phyloP scores from a whole-genome alignment of 2,113 vertebrate species.

The Trematocara zebra region DNA sequence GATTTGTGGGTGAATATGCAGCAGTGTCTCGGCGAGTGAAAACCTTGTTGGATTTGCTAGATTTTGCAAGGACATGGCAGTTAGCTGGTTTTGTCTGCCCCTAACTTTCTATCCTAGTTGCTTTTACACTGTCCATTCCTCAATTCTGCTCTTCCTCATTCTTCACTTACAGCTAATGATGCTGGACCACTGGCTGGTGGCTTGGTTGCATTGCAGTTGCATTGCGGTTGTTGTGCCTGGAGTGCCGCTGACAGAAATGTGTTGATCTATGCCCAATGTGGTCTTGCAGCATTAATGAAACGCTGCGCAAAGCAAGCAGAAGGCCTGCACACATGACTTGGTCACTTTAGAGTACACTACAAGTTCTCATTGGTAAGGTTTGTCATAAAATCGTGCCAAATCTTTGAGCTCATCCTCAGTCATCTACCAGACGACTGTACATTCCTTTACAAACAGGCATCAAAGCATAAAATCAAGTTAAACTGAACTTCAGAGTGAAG shows the following conservation, averaged over 20 bases:
- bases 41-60: not conserved
- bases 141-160: constrained; percentile 14
- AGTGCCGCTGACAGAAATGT: constrained; percentile 1
- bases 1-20: constrained; percentile 12
- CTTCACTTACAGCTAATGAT: not conserved
- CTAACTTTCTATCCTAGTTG: not conserved
- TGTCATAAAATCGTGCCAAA: not conserved
- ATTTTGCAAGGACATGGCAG: constrained; percentile 3
- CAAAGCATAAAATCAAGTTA: not conserved
- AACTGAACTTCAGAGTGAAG: not conserved
- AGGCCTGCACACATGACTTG: not conserved
- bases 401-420: not conserved
- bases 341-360: not conserved
- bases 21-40: not conserved
- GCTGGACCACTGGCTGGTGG: constrained; percentile 4
- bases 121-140: not conserved
- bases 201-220: constrained; percentile 22
- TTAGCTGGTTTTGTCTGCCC: not conserved
- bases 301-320: not conserved
- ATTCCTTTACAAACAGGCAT: not conserved
- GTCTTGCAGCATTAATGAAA: constrained; percentile 1
- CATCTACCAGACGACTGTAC: not conserved
- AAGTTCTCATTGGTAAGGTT: not conserved
- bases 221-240: constrained; percentile 12
- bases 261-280: constrained; percentile 14